Base-by-base conservation (phyloP, 2,888 invertebrate species). In the Meloe dianella region DNA sequence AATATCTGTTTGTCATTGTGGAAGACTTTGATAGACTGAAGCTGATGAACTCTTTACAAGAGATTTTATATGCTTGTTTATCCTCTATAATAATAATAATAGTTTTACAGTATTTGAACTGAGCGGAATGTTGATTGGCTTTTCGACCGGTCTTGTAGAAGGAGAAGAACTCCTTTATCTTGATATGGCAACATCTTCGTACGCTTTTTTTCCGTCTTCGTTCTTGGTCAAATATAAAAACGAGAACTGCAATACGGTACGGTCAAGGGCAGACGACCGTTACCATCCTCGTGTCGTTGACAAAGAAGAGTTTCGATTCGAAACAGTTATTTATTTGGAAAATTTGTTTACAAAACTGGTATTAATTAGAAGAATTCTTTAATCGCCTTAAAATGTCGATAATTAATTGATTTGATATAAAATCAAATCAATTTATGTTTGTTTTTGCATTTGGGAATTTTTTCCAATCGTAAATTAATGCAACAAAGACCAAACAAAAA, bases 21-120 rank as follows among this genome's bases (percentile, higher is more conserved):
- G 64, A 70, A 62, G 68, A 70, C 69, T 75, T 10, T 47, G 10
- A 20, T 67, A 70, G 73, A 82, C 81, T 82, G 75, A 76, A 79
- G 81, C 78, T 81, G 79, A 79, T 82, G 80, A 82, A 81, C 81
- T 79, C 80, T 77, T 76, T 70, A 64, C 47, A 70, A 72, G 73
- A 73, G 80, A 78, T 81, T 83, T 82, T 83, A 83, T 83, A 83
- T 73, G 77, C 76, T 74, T 75, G 73, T 69, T 69, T 67, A 69
- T 63, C n/a, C 41, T 41, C 41, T 8, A 35, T 35, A 35, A 35
- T 41, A 41, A 41, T 41, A 35, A 35, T 41, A 32, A 64, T 64
- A 67, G 20, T 69, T 66, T 64, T 63, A 64, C 69, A 65, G 56
- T 61, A 67, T 70, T 60, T 57, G 60, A 64, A 56, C 59, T 58